These are phyloP conservation scores for Pseudeuparius sepicola DNA, from an alignment of 2,888 invertebrate species.

Conservation along the genomic window DNA sequence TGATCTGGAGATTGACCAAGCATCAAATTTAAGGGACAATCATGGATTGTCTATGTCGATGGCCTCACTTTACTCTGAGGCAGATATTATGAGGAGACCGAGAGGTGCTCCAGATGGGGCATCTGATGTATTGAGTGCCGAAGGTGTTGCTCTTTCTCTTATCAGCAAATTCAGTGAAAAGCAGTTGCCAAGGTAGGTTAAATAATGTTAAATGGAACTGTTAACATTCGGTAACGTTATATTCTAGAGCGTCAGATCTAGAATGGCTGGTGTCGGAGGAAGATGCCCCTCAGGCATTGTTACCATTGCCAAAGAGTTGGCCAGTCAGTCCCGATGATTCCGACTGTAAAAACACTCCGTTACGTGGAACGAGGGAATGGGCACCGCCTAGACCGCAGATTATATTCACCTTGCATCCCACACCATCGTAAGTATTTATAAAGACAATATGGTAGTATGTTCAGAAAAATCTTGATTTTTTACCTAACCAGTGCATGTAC, in stretches of 20 bases:
- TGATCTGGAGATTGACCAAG: slow-evolving; percentile 43
- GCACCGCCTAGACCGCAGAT: slow-evolving; percentile 77
- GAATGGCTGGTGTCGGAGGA: slow-evolving; percentile 71
- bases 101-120: slow-evolving; percentile 41
- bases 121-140: slow-evolving; percentile 55
- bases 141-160: slow-evolving; percentile 67
- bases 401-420: slow-evolving; percentile 66
- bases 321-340: slow-evolving; percentile 57
- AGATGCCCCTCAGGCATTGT: slow-evolving; percentile 66
- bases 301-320: slow-evolving; percentile 66
- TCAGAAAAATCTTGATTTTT: no score
- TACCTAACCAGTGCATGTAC: no score
- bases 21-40: slow-evolving; percentile 37
- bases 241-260: slow-evolving; percentile 56
- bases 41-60: slow-evolving; percentile 49
- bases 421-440: slow-evolving; percentile 48
- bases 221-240: not conserved
- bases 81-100: slow-evolving; percentile 39
- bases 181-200: slow-evolving; percentile 53
- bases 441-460: no score
- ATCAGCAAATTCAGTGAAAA: slow-evolving; percentile 67
- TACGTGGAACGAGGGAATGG: slow-evolving; percentile 72
- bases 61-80: slow-evolving; percentile 53
- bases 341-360: slow-evolving; percentile 43
- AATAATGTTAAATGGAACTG: slow-evolving; percentile 1